phyloP scores from a whole-genome alignment of 2,113 vertebrate genomes.

The Neotoma lepida region DNA sequence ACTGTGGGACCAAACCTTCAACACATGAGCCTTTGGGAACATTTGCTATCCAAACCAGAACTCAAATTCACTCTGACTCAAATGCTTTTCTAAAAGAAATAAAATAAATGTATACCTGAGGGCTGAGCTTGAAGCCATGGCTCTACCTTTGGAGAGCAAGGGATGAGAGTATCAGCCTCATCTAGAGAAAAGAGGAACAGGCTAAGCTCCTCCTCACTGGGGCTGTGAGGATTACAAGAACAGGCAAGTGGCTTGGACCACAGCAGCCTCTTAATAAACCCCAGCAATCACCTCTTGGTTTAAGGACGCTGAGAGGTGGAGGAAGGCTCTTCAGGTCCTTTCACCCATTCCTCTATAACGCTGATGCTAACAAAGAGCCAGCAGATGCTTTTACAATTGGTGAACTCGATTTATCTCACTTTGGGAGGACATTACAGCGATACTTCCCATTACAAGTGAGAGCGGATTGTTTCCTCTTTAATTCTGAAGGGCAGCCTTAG shows the following conservation, averaged over 20 bases:
- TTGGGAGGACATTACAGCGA: background rate
- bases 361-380: background rate
- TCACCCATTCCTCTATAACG: background rate
- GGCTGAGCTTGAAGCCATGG: background rate
- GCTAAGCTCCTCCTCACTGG: background rate
- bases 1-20: background rate
- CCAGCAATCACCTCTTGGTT: background rate
- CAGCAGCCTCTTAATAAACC: background rate
- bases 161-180: background rate
- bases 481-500: conserved; percentile 36
- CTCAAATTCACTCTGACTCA: background rate
- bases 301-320: background rate
- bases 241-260: background rate
- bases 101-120: background rate
- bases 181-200: accelerated
- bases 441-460: conserved; percentile 31
- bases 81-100: background rate
- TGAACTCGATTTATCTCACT: conserved; percentile 7
- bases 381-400: background rate
- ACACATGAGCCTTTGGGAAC: background rate
- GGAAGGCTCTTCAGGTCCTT: background rate
- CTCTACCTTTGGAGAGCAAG: background rate
- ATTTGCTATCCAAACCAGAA: background rate
- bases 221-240: background rate
- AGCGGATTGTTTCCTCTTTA: conserved; percentile 29